phyloP scores from a whole-genome alignment of 2,888 invertebrate species.

The Lochmaea crataegi region DNA sequence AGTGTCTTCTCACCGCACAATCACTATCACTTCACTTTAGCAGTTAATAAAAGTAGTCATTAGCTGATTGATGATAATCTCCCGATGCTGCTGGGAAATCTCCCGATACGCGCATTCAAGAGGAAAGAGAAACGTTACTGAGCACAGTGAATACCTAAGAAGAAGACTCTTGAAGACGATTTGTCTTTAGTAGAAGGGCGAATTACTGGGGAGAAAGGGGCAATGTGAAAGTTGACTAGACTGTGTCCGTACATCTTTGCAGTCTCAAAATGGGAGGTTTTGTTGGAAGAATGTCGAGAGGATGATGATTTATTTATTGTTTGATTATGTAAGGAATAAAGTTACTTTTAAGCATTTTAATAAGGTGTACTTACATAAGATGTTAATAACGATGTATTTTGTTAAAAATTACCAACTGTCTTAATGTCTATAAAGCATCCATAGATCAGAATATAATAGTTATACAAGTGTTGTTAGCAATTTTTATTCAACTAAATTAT shows the following conservation, averaged over 20 bases:
- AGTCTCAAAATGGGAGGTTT: conserved; percentile 8
- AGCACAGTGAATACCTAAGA: conserved; percentile 37
- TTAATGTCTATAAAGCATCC: neutral
- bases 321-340: conserved; percentile 8
- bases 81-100: conserved; percentile 9
- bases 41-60: conserved; percentile 37
- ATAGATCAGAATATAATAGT: too few relatives aligned
- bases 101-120: conserved; percentile 36
- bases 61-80: conserved; percentile 29
- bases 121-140: conserved; percentile 44
- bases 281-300: conserved; percentile 16
- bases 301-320: conserved; percentile 24
- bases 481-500: too few relatives aligned
- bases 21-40: conserved; percentile 44
- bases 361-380: neutral
- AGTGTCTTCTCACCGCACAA: conserved; percentile 29
- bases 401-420: neutral
- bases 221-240: conserved; percentile 58
- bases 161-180: conserved; percentile 49
- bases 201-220: conserved; percentile 58
- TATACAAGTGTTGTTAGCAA: too few relatives aligned
- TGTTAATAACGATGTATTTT: neutral
- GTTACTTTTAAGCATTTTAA: neutral
- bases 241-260: conserved; percentile 34
- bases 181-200: conserved; percentile 47